Conservation (phyloP, 2,888 invertebrate species). For the Drosophila neonasuta region DNA sequence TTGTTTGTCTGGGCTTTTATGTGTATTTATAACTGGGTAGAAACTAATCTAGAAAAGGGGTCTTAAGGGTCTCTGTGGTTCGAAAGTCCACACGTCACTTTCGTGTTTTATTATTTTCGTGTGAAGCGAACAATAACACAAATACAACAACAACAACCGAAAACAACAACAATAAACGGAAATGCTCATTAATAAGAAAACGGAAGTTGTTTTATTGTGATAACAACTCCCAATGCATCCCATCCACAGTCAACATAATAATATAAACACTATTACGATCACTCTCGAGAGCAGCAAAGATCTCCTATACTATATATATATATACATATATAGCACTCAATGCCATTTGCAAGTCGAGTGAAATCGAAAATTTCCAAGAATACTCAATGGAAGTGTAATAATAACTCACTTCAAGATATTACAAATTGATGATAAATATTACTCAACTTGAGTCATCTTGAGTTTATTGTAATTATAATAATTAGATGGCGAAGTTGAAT, state of each 20-base stretch:
- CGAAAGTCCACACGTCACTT: conserved; percentile 42
- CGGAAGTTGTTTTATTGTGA: conserved; percentile 68
- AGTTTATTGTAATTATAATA: conserved; percentile 34
- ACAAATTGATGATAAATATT: not conserved
- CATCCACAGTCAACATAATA: conserved; percentile 28
- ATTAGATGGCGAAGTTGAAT: conserved; percentile 33
- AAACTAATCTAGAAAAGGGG: conserved; percentile 26
- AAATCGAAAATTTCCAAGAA: conserved; percentile 14
- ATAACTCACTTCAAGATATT: conserved; percentile 1
- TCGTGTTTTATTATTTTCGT: conserved; percentile 16
- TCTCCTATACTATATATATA: conserved; percentile 16
- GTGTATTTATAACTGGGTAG: conserved; percentile 10
- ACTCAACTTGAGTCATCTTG: conserved; percentile 18
- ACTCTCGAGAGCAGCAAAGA: conserved; percentile 22
- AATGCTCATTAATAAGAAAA: conserved; percentile 59
- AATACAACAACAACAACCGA: conserved; percentile 9
- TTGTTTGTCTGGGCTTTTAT: not conserved
- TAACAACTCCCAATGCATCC: conserved; percentile 38
- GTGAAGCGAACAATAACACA: conserved; percentile 38
- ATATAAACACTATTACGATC: conserved; percentile 18
- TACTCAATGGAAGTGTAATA: conserved; percentile 3
- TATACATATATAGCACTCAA: conserved; percentile 21
- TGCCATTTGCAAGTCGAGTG: conserved; percentile 25
- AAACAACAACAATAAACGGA: conserved; percentile 49
- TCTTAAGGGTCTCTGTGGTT: conserved; percentile 33